phyloP scores from a whole-genome alignment of 2,113 vertebrate species.

The Seriola aureovittata region DNA sequence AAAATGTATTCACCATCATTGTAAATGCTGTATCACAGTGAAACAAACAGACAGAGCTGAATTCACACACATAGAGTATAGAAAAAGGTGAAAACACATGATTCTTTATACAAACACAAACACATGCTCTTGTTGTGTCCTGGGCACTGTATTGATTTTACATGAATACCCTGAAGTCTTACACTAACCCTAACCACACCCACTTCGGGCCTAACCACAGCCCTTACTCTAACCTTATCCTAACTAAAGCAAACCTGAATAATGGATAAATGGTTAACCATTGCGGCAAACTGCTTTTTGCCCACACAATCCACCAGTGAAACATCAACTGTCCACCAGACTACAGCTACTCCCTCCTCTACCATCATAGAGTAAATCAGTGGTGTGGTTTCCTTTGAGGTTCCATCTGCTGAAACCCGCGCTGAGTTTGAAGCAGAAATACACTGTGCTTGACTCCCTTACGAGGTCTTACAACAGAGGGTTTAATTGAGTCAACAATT shows the following conservation, averaged over 20 bases:
- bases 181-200: background rate
- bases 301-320: background rate
- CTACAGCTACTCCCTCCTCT: background rate
- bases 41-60: background rate
- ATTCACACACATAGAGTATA: background rate
- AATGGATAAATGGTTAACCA: background rate
- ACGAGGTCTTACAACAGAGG: background rate
- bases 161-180: background rate
- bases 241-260: background rate
- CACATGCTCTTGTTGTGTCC: background rate
- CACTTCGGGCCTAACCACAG: background rate
- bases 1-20: background rate
- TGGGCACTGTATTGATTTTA: background rate
- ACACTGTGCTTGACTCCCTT: background rate
- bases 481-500: constrained; percentile 14
- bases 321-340: no score
- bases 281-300: background rate
- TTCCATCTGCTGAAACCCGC: constrained; percentile 6
- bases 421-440: background rate
- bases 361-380: background rate
- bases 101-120: background rate
- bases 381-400: background rate
- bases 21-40: background rate
- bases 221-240: background rate
- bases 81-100: background rate